Percentiles rank a stretch among this genome's conserved stretches.
phyloP scores from a whole-genome alignment of 2,888 invertebrate species.

The Xestia sexstrigata region DNA sequence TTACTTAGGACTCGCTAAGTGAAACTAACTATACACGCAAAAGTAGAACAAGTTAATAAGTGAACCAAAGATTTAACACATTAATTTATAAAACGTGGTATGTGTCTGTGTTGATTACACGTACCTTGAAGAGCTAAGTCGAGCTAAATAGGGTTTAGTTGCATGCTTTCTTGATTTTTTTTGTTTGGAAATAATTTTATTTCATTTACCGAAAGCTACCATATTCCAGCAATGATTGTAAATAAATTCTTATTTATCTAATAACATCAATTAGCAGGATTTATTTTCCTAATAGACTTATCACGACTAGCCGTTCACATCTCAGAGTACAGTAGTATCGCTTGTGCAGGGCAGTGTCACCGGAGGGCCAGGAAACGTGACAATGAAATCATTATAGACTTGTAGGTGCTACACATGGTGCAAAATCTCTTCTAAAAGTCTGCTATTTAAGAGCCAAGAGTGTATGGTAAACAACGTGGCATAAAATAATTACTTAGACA shows the following conservation, averaged over 20 bases:
- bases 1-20: slow-evolving; percentile 16
- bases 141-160: neutral
- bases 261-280: slow-evolving; percentile 1
- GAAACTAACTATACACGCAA: slow-evolving; percentile 2
- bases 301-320: too few species aligned
- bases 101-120: neutral
- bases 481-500: neutral
- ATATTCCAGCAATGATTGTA: neutral
- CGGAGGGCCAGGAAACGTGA: neutral
- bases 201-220: neutral
- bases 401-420: too few species aligned
- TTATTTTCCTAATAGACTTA: neutral
- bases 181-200: neutral
- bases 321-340: too few species aligned
- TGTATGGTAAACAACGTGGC: neutral
- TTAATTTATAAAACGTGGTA: neutral
- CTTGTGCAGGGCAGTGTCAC: too few species aligned
- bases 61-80: neutral
- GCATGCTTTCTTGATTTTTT: neutral
- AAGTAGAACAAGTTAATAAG: neutral
- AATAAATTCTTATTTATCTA: neutral
- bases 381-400: neutral
- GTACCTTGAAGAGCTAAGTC: neutral
- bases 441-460: neutral
- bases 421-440: too few species aligned